Evolutionary conservation across 1,140 invertebrate species (phyloP).

Genomic region (Drosophila ananassae): DNA sequence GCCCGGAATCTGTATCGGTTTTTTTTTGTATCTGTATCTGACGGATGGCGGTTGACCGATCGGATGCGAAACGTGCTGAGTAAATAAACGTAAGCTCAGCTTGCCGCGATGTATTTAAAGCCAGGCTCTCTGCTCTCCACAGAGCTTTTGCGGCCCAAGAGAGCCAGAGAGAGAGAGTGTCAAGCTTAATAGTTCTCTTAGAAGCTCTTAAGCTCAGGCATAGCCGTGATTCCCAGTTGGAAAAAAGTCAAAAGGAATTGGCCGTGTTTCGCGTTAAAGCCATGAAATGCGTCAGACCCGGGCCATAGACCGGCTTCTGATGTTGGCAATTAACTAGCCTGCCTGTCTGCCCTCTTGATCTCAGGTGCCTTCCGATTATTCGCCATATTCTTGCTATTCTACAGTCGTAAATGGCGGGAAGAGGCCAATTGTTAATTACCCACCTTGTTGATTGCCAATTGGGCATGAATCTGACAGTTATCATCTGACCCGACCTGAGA

Average conservation of each 20-base stretch:
- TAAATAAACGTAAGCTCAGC: slow-evolving; percentile 56
- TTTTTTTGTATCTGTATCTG: slow-evolving; percentile 17
- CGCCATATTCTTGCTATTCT: slow-evolving; percentile 11
- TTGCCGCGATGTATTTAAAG: slow-evolving; percentile 60
- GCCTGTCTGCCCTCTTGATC: slow-evolving; percentile 24
- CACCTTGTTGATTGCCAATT: slow-evolving; percentile 12
- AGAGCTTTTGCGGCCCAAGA: slow-evolving; percentile 2
- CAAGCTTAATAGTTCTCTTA: slow-evolving; percentile 8
- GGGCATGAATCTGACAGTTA: slow-evolving; percentile 6
- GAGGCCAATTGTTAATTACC: slow-evolving; percentile 26
- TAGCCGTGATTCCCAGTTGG: slow-evolving; percentile 14
- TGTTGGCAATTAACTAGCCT: slow-evolving; percentile 12
- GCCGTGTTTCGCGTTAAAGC: not conserved
- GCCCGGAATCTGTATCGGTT: slow-evolving; percentile 9
- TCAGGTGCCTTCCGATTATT: not conserved
- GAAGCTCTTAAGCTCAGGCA: slow-evolving; percentile 23
- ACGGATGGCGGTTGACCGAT: slow-evolving; percentile 15
- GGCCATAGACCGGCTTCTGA: not conserved
- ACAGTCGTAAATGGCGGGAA: slow-evolving; percentile 20
- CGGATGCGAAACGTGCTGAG: slow-evolving; percentile 45
- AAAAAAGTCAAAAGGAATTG: slow-evolving; percentile 20
- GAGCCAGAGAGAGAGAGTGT: not conserved
- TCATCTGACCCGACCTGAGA: slow-evolving; percentile 29
- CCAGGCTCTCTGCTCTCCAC: slow-evolving; percentile 16
- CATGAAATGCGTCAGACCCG: slow-evolving; percentile 28